Base-by-base conservation (phyloP, 2,113 vertebrate genomes). In the Guaruba guarouba region DNA sequence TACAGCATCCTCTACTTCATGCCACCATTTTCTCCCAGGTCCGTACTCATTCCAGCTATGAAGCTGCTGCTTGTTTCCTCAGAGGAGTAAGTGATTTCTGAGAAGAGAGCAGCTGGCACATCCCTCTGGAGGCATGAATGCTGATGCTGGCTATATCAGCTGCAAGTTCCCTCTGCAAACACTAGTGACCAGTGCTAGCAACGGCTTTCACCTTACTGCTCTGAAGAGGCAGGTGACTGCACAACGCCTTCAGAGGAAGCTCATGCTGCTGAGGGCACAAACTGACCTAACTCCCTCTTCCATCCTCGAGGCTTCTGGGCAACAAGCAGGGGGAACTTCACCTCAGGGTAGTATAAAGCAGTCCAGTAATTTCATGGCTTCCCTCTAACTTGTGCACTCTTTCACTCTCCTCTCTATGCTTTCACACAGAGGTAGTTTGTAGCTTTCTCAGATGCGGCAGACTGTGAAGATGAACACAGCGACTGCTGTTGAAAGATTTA, bases 41-140 rank as follows among this genome's bases (percentile, higher is more conserved):
- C 59, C 35, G 5, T 43, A 62, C 11, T 48, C 52, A 46, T 9
- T 83, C n/a, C 43, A 2, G 1, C 63, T 64, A 29, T 0, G 0
- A 90, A 85, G 74, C 16, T 1, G 7, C 35, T 74, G 13, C 61
- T 78, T 1, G 3, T 33, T 66, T 70, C n/a, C 55, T 82, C 55
- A 57, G 55, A 78, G 54, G 29, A 78, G 22, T 10, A 68, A 49
- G 43, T 37, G 41, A 51, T 62, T 93, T 91, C 66, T 78, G 69
- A 78, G 63, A 13, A 92, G 37, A 43, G 11, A 52, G 74, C 37
- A 68, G 17, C 31, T 61, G 39, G 39, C 12, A 69, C 43, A 71
- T 59, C 48, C 37, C 13, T 69, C 44, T 64, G 82, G 24, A 78
- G 48, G 14, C 16, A 8, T 17, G 41, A 74, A 35, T 29, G 25